A percentile compares a stretch with the other conserved stretches of the same genome.
Evolutionary conservation across 2,113 vertebrate genomes (phyloP).

Genomic region (Actinemys pallida): DNA sequence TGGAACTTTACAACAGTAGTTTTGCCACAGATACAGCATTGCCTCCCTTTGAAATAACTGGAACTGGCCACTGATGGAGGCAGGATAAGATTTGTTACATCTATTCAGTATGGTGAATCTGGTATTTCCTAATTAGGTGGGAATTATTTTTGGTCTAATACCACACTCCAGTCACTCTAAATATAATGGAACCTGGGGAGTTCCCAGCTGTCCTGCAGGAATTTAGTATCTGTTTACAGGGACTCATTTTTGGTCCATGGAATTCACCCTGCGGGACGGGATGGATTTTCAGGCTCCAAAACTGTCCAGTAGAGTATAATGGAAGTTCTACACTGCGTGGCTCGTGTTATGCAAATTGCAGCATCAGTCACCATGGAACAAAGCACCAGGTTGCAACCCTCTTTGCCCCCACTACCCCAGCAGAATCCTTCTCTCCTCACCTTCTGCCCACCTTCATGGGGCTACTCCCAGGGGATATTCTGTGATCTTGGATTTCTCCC

Average conservation of each 20-base stretch:
- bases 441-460: not conserved
- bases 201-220: not conserved
- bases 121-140: not conserved
- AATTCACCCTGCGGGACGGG: not conserved
- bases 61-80: conserved; percentile 46
- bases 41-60: conserved; percentile 20
- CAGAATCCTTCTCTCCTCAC: not conserved
- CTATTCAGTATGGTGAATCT: conserved; percentile 42
- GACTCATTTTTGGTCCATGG: not conserved
- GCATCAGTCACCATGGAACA: not conserved
- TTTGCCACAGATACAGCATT: conserved; percentile 1
- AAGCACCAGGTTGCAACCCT: not conserved
- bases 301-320: not conserved
- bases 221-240: not conserved
- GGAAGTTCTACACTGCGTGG: not conserved
- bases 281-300: not conserved
- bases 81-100: conserved; percentile 21
- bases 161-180: not conserved
- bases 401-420: not conserved
- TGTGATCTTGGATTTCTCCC: not conserved
- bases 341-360: not conserved
- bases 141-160: not conserved
- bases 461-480: not conserved
- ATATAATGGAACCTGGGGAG: not conserved
- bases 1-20: conserved; percentile 28